Percentiles rank a stretch among this genome's conserved stretches.
Evolutionary conservation across 2,888 invertebrate species (phyloP).

Genomic region (Exocentrus adspersus): DNA sequence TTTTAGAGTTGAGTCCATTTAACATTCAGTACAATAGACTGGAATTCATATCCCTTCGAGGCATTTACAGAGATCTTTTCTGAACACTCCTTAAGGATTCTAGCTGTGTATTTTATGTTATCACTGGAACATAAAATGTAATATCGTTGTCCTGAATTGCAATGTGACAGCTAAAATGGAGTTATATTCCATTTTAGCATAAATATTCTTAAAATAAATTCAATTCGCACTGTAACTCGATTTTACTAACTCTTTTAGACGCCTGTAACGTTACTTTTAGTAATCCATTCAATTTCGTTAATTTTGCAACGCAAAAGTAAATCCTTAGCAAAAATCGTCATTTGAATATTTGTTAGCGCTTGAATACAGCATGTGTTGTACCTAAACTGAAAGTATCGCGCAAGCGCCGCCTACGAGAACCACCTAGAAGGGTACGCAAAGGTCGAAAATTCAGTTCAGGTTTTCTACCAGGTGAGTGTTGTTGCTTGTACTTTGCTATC

Average conservation of each 20-base stretch:
- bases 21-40: conserved; percentile 42
- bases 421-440: too few species aligned
- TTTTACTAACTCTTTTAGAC: conserved; percentile 37
- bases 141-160: conserved; percentile 36
- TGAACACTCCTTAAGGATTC: conserved; percentile 43
- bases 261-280: too few species aligned
- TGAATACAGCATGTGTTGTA: too few species aligned
- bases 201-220: conserved; percentile 36
- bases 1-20: conserved; percentile 39
- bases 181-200: conserved; percentile 35
- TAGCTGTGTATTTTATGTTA: conserved; percentile 47
- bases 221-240: conserved; percentile 41
- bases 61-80: conserved; percentile 37
- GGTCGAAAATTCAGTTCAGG: too few species aligned
- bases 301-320: too few species aligned
- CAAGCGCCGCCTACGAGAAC: too few species aligned
- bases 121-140: conserved; percentile 48
- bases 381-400: too few species aligned
- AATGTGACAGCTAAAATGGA: conserved; percentile 32
- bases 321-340: too few species aligned
- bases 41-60: conserved; percentile 46
- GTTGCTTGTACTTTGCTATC: too few species aligned
- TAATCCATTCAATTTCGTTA: too few species aligned
- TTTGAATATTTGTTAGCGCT: too few species aligned
- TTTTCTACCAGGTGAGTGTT: too few species aligned